Evolutionary conservation across 2,888 invertebrate genomes (phyloP).

Genomic region (Andrena dorsata): DNA sequence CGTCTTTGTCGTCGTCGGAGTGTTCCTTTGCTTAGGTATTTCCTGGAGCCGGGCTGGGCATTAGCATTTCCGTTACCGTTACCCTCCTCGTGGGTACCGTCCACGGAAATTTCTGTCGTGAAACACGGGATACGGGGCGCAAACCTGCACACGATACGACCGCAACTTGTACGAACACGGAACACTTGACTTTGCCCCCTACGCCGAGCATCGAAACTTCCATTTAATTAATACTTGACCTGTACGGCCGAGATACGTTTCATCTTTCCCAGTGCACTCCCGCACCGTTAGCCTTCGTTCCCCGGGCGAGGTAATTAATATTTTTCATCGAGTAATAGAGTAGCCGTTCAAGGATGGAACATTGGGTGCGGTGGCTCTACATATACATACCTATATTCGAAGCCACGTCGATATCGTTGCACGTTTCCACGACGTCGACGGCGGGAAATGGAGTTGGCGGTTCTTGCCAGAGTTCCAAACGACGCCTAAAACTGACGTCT

Average conservation of each 20-base stretch:
- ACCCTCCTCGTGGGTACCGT: conserved; percentile 70
- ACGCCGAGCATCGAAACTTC: conserved; percentile 21
- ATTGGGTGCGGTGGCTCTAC: not conserved
- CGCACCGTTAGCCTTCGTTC: not conserved
- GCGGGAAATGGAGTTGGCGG: not conserved
- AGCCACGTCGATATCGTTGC: not conserved
- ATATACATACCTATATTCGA: not conserved
- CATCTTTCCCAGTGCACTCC: not conserved
- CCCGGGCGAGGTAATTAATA: not conserved
- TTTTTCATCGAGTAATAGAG: not conserved
- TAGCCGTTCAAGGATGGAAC: not conserved
- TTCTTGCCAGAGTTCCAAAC: not conserved
- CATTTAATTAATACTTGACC: conserved; percentile 40
- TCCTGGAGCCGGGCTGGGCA: conserved; percentile 68
- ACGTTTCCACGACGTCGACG: not conserved
- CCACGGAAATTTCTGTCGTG: conserved; percentile 70
- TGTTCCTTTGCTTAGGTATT: conserved; percentile 65
- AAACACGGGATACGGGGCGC: conserved; percentile 50
- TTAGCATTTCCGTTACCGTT: conserved; percentile 79
- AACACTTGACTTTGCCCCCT: conserved; percentile 47
- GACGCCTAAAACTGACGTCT: conserved; percentile 43
- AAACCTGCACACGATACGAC: conserved; percentile 52
- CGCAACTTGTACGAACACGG: conserved; percentile 37
- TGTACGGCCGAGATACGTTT: not conserved
- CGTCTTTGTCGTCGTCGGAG: conserved; percentile 62